Evolutionary conservation across 2,113 vertebrate species (phyloP), one percentile per base, ranked within the genome.

Genomic region (Accipiter virgatus): DNA sequence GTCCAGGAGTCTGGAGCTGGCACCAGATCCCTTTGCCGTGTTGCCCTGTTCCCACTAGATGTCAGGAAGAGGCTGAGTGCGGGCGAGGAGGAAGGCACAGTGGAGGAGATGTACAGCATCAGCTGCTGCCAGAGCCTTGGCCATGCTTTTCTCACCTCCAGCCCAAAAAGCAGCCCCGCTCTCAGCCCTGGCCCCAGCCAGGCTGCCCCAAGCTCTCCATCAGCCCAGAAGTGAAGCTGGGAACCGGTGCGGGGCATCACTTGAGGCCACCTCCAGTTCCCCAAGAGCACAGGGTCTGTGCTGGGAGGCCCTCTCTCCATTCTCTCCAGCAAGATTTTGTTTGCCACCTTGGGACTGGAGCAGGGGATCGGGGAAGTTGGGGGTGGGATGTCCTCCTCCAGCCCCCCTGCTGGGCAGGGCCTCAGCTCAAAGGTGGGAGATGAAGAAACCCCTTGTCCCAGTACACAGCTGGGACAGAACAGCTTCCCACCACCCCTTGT

Each of bases 11-110:
- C 29, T 4, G 80, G 36, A 32, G 65, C 87, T 78, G 84, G 2
- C n/a, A 5, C 55, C 2, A 1, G 27, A 31, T 85, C 19, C 45
- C 85, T 82, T 11, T 91, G 95, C 82, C 34, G 26, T 91, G 77
- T 2, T 68, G 55, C 11, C 53, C 74, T 38, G 59, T 58, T 95
- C 92, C 97, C 97, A 86, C 97, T 96, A 97, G 97, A 22, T 97
- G 97, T 95, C 96, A 97, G 32, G 86, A 93, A 13, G 84, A 82
- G 95, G 92, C 96, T 92, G 95, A 94, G 71, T 48, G 94, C 40
- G 2, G 88, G 34, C 4, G 9, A 63, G 31, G 42, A 86, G 86
- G 71, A 59, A 68, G 40, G 78, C 72, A 12, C 27, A 34, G 70
- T 5, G 0, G 1, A 21, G 13, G 22, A 23, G 32, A 23, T n/a